phyloP scores from a whole-genome alignment of 2,797 vertebrate genomes.

The Amblyraja radiata region DNA sequence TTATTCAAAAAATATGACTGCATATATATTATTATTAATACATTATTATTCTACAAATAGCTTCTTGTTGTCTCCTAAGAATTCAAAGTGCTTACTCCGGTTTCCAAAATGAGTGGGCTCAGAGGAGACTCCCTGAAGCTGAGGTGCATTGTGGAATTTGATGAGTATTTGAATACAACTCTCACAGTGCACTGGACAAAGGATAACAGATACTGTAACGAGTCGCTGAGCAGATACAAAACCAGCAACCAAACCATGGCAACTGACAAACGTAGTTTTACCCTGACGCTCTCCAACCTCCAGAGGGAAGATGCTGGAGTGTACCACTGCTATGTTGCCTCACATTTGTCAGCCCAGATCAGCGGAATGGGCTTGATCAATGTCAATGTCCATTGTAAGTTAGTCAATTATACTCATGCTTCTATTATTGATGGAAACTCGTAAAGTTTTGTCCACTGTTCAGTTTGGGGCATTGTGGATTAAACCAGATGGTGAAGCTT shows the following conservation, averaged over 20 bases:
- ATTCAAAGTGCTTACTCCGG: background rate
- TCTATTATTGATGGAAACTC: no score
- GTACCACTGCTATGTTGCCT: background rate
- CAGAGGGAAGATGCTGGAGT: background rate
- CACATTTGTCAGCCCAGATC: background rate
- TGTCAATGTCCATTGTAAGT: background rate
- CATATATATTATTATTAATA: no score
- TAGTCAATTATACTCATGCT: background rate
- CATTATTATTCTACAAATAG: background rate
- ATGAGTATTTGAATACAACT: background rate
- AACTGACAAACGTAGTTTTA: background rate
- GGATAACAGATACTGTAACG: conserved; percentile 1
- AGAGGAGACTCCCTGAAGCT: conserved; percentile 17
- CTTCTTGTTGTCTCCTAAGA: background rate
- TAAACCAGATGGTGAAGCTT: no score
- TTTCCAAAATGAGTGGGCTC: background rate
- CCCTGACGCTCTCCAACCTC: background rate
- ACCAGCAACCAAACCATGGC: background rate
- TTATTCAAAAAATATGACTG: no score
- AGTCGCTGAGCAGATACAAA: background rate
- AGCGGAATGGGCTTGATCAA: background rate
- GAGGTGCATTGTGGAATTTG: background rate
- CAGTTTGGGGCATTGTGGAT: no score
- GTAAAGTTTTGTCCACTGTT: no score
- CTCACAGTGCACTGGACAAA: conserved; percentile 8